Conservation (phyloP, 2,113 vertebrate species). For the Lophochroa leadbeateri region DNA sequence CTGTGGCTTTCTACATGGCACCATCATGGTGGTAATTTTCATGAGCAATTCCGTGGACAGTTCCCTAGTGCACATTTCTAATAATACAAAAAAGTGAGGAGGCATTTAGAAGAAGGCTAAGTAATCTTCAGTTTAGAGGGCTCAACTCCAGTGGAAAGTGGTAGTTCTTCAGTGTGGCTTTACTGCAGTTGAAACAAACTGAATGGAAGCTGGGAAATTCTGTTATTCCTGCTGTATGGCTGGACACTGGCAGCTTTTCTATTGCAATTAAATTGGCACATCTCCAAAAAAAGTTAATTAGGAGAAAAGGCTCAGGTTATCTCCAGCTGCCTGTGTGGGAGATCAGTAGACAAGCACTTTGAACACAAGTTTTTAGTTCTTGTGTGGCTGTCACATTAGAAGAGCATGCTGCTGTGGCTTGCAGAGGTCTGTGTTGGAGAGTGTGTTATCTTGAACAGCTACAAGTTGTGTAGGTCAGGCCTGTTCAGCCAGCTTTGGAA, state of each 20-base stretch:
- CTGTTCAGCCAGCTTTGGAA: neutral
- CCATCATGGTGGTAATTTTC: neutral
- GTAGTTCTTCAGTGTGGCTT: neutral
- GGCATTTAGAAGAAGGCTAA: neutral
- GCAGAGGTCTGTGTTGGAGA: rapidly evolving
- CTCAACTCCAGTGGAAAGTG: neutral
- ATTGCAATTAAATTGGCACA: neutral
- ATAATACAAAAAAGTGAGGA: neutral
- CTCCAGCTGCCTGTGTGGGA: neutral
- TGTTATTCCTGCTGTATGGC: neutral
- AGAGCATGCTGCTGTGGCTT: neutral
- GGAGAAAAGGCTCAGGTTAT: neutral
- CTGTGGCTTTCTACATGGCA: neutral
- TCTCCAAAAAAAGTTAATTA: neutral
- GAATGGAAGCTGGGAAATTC: neutral
- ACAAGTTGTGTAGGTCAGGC: neutral
- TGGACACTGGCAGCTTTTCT: neutral
- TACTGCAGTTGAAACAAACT: neutral
- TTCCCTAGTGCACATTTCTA: neutral
- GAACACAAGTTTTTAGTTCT: neutral
- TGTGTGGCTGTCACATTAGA: rapidly evolving
- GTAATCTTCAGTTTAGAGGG: neutral
- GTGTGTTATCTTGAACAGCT: neutral
- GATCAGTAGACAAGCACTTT: neutral
- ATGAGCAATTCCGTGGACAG: neutral